phyloP scores from a whole-genome alignment of 2,797 vertebrate species.

The Pantherophis alleghaniensis region DNA sequence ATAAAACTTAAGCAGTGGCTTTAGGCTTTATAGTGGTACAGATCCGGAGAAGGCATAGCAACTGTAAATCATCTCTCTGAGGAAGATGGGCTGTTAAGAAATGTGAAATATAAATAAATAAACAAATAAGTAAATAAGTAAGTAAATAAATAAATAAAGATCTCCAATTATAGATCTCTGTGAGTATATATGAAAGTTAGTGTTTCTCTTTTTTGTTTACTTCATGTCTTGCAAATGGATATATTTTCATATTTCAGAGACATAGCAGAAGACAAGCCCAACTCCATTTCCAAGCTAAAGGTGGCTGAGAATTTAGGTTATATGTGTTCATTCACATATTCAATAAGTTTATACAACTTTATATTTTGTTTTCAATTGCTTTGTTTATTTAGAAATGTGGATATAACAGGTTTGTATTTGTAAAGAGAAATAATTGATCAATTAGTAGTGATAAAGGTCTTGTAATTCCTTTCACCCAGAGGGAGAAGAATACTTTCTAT shows the following conservation, averaged over 20 bases:
- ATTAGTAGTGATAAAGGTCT: conserved; percentile 42
- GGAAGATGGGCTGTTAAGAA: too few species aligned
- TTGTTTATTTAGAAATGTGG: conserved; percentile 58
- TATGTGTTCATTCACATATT: conserved; percentile 56
- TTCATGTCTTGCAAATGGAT: conserved; percentile 54
- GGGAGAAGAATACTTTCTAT: neutral
- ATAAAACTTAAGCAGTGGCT: neutral
- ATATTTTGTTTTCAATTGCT: conserved; percentile 8
- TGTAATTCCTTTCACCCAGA: conserved; percentile 32
- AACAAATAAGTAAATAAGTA: too few species aligned
- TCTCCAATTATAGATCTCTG: neutral
- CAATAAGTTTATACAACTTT: conserved; percentile 23
- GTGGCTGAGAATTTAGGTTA: conserved; percentile 45
- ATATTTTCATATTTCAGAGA: conserved; percentile 44
- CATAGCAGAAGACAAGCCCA: conserved; percentile 51
- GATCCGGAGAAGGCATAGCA: neutral
- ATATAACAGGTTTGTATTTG: conserved; percentile 57
- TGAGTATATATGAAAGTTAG: neutral
- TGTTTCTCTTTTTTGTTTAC: conserved; percentile 54
- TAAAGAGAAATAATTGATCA: conserved; percentile 42
- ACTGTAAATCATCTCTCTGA: neutral
- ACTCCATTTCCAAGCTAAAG: conserved; percentile 51
- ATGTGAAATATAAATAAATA: too few species aligned
- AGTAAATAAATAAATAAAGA: too few species aligned
- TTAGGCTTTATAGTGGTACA: neutral